These are phyloP conservation scores for Dendronephthya gigantea DNA, from an alignment of 64 coral and sea anemone genomes.

Conservation along the genomic window DNA sequence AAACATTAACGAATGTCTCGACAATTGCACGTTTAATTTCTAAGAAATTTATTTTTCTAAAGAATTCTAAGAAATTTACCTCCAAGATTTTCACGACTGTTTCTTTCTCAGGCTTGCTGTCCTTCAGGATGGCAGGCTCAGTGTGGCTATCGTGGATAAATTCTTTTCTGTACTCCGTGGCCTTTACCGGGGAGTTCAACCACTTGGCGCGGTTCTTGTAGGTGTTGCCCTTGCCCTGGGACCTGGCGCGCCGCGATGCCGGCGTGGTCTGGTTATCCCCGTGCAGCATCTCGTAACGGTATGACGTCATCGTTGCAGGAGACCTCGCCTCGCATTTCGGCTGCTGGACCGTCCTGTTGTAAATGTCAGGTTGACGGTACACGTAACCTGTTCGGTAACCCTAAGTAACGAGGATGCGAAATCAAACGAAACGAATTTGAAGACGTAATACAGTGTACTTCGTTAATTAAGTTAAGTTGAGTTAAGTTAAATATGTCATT, in stretches of 20 bases:
- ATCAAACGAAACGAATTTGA: no score
- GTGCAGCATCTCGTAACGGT: slow-evolving; percentile 62
- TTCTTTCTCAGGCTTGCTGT: slow-evolving; percentile 65
- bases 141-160: slow-evolving; percentile 46
- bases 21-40: no score
- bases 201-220: slow-evolving; percentile 92
- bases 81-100: slow-evolving; percentile 55
- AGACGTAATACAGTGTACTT: no score
- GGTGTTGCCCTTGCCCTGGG: slow-evolving; percentile 87
- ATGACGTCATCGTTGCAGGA: slow-evolving; percentile 77
- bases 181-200: slow-evolving; percentile 92
- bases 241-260: slow-evolving; percentile 48
- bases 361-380: slow-evolving; percentile 88
- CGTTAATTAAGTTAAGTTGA: no score
- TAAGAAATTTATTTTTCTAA: background rate
- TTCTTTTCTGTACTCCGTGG: slow-evolving; percentile 94
- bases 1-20: no score
- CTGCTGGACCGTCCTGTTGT: slow-evolving; percentile 57
- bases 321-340: slow-evolving; percentile 61
- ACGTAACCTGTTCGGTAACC: slow-evolving; percentile 84
- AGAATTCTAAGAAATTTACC: slow-evolving; percentile 26
- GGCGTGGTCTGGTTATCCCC: slow-evolving; percentile 52
- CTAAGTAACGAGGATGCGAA: background rate
- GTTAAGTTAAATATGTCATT: no score
- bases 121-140: slow-evolving; percentile 79